Conservation (phyloP, 2,113 vertebrate species). For the Gila orcuttii region DNA sequence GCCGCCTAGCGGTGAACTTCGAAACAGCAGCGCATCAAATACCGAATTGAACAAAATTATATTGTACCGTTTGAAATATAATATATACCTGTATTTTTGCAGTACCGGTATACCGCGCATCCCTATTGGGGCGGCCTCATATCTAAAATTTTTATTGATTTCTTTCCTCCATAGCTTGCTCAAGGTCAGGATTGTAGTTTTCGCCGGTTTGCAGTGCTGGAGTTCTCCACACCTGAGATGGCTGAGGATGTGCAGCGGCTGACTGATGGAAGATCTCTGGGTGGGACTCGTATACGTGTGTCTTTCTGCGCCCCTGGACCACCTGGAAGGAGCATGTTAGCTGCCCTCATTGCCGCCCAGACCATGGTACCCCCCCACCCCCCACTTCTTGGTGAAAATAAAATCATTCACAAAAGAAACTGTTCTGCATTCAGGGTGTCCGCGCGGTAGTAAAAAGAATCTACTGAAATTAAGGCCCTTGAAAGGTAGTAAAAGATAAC, state of each 20-base stretch:
- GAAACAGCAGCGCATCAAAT: too few species aligned
- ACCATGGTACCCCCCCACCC: slow-evolving; percentile 78
- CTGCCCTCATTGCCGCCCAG: slow-evolving; percentile 90
- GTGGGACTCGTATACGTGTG: slow-evolving; percentile 79
- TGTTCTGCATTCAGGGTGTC: too few species aligned
- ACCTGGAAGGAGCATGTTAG: slow-evolving; percentile 91
- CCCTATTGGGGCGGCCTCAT: background rate
- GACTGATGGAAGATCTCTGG: slow-evolving; percentile 78
- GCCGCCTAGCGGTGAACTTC: too few species aligned
- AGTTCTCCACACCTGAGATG: slow-evolving; percentile 82
- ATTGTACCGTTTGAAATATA: too few species aligned
- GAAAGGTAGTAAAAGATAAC: too few species aligned
- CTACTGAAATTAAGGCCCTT: too few species aligned
- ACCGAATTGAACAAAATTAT: too few species aligned
- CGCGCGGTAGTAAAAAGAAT: too few species aligned
- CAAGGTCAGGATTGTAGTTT: slow-evolving; percentile 90
- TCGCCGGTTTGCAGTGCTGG: slow-evolving; percentile 87
- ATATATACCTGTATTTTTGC: too few species aligned
- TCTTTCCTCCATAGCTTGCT: slow-evolving; percentile 76
- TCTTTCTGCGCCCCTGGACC: slow-evolving; percentile 93
- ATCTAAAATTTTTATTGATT: background rate
- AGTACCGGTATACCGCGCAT: too few species aligned
- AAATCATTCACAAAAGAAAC: too few species aligned
- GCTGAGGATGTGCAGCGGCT: slow-evolving; percentile 81
- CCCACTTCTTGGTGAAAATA: too few species aligned